Percentiles rank a stretch among this genome's conserved stretches.
Evolutionary conservation across 2,797 vertebrate genomes (phyloP).

Genomic region (Tolypeutes matacus): DNA sequence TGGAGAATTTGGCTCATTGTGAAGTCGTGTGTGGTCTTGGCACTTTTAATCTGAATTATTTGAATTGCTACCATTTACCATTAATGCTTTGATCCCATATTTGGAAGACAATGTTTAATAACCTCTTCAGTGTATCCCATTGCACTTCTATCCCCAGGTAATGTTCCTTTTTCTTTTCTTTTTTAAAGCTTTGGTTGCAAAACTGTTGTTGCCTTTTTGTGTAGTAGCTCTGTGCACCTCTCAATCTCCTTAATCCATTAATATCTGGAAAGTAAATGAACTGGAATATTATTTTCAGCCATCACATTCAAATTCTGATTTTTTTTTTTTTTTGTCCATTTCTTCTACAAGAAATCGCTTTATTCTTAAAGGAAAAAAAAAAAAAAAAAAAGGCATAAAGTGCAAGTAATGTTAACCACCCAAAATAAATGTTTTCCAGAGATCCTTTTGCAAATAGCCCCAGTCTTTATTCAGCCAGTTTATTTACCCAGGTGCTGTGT

Average conservation of each 20-base stretch:
- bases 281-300: slow-evolving; percentile 70
- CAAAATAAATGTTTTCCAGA: slow-evolving; percentile 85
- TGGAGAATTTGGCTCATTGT: slow-evolving; percentile 5
- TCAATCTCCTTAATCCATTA: neutral
- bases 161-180: neutral
- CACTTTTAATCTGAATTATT: neutral
- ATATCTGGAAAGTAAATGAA: slow-evolving; percentile 64
- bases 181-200: neutral
- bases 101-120: slow-evolving; percentile 9
- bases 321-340: slow-evolving; percentile 14
- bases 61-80: neutral
- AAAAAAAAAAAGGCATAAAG: slow-evolving; percentile 7
- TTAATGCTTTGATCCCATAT: neutral
- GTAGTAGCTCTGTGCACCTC: slow-evolving; percentile 45
- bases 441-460: slow-evolving; percentile 82
- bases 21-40: neutral
- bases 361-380: no score
- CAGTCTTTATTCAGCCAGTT: slow-evolving; percentile 80
- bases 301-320: slow-evolving; percentile 51
- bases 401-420: slow-evolving; percentile 66
- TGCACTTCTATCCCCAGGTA: slow-evolving; percentile 4
- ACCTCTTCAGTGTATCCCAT: neutral
- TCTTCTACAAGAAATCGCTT: slow-evolving; percentile 42
- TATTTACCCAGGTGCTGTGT: slow-evolving; percentile 89
- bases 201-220: slow-evolving; percentile 38